These are phyloP conservation scores for Drosophila teissieri DNA, from an alignment of 1,140 invertebrate species.

Conservation along the genomic window DNA sequence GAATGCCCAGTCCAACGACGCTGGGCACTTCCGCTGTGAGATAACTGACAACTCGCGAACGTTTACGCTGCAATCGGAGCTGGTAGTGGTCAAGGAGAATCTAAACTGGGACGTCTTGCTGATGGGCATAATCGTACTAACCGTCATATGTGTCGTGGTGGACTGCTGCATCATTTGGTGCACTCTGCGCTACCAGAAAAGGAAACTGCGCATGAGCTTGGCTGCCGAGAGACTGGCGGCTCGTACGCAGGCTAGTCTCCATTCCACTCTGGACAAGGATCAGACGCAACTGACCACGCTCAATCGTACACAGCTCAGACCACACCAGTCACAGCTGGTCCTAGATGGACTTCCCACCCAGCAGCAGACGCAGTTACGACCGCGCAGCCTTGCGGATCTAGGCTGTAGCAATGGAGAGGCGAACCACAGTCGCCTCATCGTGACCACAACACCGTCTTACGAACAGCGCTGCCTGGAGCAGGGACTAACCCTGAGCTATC, in stretches of 20 bases:
- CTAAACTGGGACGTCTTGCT: constrained; percentile 85
- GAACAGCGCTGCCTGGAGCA: constrained; percentile 72
- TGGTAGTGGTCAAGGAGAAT: constrained; percentile 86
- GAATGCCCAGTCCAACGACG: constrained; percentile 90
- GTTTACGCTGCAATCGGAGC: constrained; percentile 65
- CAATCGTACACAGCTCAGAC: constrained; percentile 64
- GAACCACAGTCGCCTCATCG: constrained; percentile 62
- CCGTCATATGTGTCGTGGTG: constrained; percentile 94
- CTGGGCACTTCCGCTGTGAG: constrained; percentile 94
- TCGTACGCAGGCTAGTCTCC: constrained; percentile 50
- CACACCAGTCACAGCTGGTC: constrained; percentile 53
- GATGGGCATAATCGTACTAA: constrained; percentile 94
- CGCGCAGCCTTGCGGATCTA: constrained; percentile 64
- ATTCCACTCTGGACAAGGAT: constrained; percentile 64
- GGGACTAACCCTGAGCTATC: constrained; percentile 59
- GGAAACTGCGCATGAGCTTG: constrained; percentile 44
- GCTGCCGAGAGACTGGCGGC: constrained; percentile 71
- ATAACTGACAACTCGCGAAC: constrained; percentile 86
- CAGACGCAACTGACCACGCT: constrained; percentile 75
- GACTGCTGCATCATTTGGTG: constrained; percentile 96
- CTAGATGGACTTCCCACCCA: constrained; percentile 45
- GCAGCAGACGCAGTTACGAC: constrained; percentile 51
- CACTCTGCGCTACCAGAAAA: constrained; percentile 92
- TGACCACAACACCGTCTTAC: constrained; percentile 72
- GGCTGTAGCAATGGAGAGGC: constrained; percentile 30